Base-by-base conservation (phyloP, 2,888 invertebrate species). In the Notodonta ziczac region DNA sequence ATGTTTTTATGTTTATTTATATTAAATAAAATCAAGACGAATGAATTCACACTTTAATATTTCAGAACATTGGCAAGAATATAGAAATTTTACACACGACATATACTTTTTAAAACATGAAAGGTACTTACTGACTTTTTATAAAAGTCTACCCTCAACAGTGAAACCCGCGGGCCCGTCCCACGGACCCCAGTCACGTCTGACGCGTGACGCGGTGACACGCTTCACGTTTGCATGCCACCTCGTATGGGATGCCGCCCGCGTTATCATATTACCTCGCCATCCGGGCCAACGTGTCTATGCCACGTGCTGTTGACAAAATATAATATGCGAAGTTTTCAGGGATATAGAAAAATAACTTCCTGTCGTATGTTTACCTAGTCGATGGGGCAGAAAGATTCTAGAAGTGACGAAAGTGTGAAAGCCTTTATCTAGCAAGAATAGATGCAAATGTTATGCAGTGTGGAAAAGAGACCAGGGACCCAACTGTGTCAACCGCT, bases 111-210 rank as follows among this genome's bases (percentile, higher is more conserved):
- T 42, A 10, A 10, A 9, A 42, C 10, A 42, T 10, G 4, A 46
- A 42, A 42, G 7, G 42, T 42, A 42, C 4, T 5, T n/a, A n/a
- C 46, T 0, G 46, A 46, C 10, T 46, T n/a, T 6, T 13, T n/a
- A 6, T 3, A 9, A 40, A n/a, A 42, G 10, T 4, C n/a, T 46
- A 46, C 46, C 46, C 46, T 46, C 46, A 46, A 13, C 13, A 46
- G n/a, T 46, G 5, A n/a, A 46, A 46, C 46, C 5, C 46, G 46
- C 13, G n/a, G 44, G 13, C 6, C 5, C n/a, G n/a, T n/a, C 13
- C 46, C n/a, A n/a, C 10, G 50, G 16, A 50, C 39, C 54, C 39
- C 54, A n/a, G 54, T 54, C 52, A 53, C 52, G 52, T 53, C 2
- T 12, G 54, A 12, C 39, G 13, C 54, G 54, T 39, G 35, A 39